Evolutionary conservation across 2,888 invertebrate species (phyloP), one percentile per base, ranked within the genome.

Genomic region (Oxycera nigricornis): DNA sequence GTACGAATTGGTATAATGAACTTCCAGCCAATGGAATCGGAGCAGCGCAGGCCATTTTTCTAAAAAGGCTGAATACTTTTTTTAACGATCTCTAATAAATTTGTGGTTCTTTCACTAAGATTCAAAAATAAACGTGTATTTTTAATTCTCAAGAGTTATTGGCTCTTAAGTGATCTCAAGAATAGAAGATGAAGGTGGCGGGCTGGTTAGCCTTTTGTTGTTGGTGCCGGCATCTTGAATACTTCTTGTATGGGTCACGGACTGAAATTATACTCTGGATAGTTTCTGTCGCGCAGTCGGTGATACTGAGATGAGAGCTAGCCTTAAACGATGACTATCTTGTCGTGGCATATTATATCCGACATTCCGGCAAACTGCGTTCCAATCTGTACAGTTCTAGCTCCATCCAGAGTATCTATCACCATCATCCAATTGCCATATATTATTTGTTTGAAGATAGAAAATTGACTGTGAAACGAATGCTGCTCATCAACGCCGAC

Each of bases 91-190:
- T 22, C 41, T 24, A 68, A 68, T 68, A 68, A 50, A 68, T 68
- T 68, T 68, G 1, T 4, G 22, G 17, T 20, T 68, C 52, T 31
- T 52, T 68, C 52, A 50, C 28, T n/a, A 17, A 50, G 50, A 50
- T 68, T 68, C 28, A 68, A 68, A 50, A 68, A 68, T 50, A 68
- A 68, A 50, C 52, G 55, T 52, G 52, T 70, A 70, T 70, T 70
- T 70, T 70, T 70, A 31, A 70, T 70, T 31, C 70, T 70, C 31
- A 70, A 70, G 55, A 70, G 70, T 70, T 70, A 70, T 70, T 52
- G 70, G 70, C 70, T 70, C 70, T 35, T 70, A 70, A 70, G 70
- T 70, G 70, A 70, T 70, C 31, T 31, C 70, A 55, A 55, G 70
- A 70, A 70, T 70, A 20, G 52, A 55, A 31, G 55, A 70, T 52